Evolutionary conservation across 1,140 invertebrate species (phyloP).

Genomic region (Subanguina moxae): DNA sequence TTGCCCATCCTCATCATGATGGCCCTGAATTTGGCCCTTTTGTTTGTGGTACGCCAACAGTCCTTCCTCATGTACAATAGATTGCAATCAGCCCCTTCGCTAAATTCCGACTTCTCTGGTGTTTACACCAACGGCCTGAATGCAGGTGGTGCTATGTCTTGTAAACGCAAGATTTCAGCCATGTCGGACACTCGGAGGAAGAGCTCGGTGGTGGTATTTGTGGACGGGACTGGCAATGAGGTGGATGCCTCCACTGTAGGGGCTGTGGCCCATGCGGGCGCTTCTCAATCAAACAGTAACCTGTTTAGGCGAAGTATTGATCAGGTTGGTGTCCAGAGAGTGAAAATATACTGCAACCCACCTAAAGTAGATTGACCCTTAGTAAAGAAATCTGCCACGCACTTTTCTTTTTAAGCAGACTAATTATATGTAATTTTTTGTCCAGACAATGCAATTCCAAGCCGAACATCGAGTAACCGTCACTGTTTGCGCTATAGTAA

Average conservation of each 20-base stretch:
- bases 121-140: constrained; percentile 12
- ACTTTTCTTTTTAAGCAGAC: no score
- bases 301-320: constrained; percentile 38
- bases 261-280: not conserved
- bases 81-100: constrained; percentile 19
- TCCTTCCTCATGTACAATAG: constrained; percentile 39
- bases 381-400: no score
- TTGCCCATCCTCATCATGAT: constrained; percentile 46
- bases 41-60: constrained; percentile 43
- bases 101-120: constrained; percentile 20
- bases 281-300: not conserved
- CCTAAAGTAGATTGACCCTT: no score
- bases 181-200: not conserved
- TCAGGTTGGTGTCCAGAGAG: constrained; percentile 26
- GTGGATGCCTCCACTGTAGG: not conserved
- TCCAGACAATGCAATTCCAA: constrained; percentile 33
- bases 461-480: constrained; percentile 48
- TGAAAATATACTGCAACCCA: no score
- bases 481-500: constrained; percentile 38
- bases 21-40: constrained; percentile 35
- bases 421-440: no score
- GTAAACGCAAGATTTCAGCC: not conserved
- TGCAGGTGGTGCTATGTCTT: not conserved
- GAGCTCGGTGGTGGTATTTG: constrained; percentile 16
- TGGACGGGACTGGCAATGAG: constrained; percentile 1